These are phyloP conservation scores for Lepus oiostolus DNA, from an alignment of 2,797 vertebrate species.

Conservation along the genomic window DNA sequence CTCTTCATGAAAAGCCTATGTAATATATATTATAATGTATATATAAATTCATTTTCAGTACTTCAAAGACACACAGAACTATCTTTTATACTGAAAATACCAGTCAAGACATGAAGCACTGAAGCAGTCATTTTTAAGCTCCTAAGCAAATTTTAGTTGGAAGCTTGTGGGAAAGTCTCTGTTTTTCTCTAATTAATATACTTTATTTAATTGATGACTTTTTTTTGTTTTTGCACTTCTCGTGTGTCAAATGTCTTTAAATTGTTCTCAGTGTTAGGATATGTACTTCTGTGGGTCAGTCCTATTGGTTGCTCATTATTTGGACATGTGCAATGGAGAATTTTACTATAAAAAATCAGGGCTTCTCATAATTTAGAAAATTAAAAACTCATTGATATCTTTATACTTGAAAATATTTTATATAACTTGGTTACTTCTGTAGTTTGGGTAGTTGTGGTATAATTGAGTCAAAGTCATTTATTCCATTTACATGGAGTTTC, in stretches of 20 bases:
- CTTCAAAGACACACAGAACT: not conserved
- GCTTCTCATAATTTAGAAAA: not conserved
- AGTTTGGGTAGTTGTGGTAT: conserved; percentile 17
- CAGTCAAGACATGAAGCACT: not conserved
- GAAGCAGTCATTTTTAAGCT: conserved; percentile 32
- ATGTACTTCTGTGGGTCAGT: conserved; percentile 61
- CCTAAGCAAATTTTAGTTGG: not conserved
- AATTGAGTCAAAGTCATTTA: conserved; percentile 74
- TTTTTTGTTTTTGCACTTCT: not conserved
- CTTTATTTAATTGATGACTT: not conserved
- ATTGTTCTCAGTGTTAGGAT: conserved; percentile 45
- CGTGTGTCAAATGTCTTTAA: not conserved
- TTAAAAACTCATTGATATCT: not conserved
- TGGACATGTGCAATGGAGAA: conserved; percentile 49
- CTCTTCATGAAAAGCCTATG: not conserved
- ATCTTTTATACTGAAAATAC: conserved; percentile 5
- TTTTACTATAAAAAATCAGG: conserved; percentile 62
- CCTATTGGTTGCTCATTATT: conserved; percentile 59
- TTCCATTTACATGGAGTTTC: conserved; percentile 63
- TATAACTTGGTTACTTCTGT: not conserved
- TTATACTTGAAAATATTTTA: not conserved
- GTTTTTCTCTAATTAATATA: conserved; percentile 42
- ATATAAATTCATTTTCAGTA: not conserved
- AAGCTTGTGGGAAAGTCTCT: not conserved
- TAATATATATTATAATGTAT: too few species aligned